Evolutionary conservation across 2,797 vertebrate genomes (phyloP).

Genomic region (Picus viridis): DNA sequence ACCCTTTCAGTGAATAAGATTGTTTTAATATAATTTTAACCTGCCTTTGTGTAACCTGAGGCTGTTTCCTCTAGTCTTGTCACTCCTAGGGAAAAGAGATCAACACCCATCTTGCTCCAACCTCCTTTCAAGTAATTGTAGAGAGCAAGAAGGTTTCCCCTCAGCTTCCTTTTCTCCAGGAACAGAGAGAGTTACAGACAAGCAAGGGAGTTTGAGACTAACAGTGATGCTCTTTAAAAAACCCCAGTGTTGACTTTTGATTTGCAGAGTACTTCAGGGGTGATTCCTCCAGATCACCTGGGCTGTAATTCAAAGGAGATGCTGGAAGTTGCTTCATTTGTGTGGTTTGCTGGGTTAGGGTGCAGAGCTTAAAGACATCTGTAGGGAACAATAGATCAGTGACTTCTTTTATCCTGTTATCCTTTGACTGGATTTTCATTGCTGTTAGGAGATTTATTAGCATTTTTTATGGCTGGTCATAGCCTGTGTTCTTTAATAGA

Average conservation of each 20-base stretch:
- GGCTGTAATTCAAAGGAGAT: neutral
- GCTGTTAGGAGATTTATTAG: slow-evolving; percentile 59
- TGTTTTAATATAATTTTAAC: too few species aligned
- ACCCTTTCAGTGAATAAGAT: too few species aligned
- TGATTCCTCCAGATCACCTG: neutral
- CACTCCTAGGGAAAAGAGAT: too few species aligned
- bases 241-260: neutral
- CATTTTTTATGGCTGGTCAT: slow-evolving; percentile 46
- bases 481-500: slow-evolving; percentile 53
- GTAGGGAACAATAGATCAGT: slow-evolving; percentile 18
- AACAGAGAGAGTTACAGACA: too few species aligned
- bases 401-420: neutral
- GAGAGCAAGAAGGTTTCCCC: too few species aligned
- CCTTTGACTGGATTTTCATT: slow-evolving; percentile 26
- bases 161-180: too few species aligned
- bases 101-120: too few species aligned
- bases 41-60: too few species aligned
- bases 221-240: accelerated
- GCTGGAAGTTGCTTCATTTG: neutral
- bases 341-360: neutral
- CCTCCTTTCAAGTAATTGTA: too few species aligned
- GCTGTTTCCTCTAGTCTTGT: too few species aligned
- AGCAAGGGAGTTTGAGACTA: too few species aligned
- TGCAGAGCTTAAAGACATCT: neutral
- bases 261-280: neutral